Evolutionary conservation across 2,888 invertebrate species (phyloP).

Genomic region (Oegoconia quadripuncta): DNA sequence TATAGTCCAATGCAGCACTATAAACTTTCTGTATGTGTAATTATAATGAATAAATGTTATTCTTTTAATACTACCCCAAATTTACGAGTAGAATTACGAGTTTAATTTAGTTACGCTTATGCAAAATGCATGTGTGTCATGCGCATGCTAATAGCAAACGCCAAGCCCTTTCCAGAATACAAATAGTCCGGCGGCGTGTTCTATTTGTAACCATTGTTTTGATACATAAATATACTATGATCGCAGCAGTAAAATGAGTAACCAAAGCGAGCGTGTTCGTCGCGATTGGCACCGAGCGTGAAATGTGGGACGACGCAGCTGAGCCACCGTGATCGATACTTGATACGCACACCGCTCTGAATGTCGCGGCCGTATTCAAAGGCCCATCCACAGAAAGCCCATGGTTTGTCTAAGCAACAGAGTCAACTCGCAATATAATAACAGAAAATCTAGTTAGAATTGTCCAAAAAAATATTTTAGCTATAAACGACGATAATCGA

Average conservation of each 20-base stretch:
- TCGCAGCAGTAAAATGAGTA: constrained; percentile 28
- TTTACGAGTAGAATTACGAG: too few species aligned
- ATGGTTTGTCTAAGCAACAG: constrained; percentile 35
- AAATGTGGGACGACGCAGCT: constrained; percentile 68
- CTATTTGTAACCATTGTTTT: constrained; percentile 39
- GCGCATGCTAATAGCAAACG: constrained; percentile 29
- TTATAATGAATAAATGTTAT: too few species aligned
- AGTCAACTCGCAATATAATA: constrained; percentile 28
- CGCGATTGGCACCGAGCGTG: constrained; percentile 56
- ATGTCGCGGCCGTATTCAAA: constrained; percentile 57
- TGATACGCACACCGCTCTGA: constrained; percentile 68
- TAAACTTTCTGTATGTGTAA: too few species aligned
- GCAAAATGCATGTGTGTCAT: constrained; percentile 17
- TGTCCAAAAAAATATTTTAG: constrained; percentile 15
- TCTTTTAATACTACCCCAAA: too few species aligned
- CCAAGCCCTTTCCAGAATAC: constrained; percentile 30
- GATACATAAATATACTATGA: constrained; percentile 35
- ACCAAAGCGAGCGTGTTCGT: constrained; percentile 42
- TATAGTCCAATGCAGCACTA: too few species aligned
- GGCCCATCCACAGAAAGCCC: constrained; percentile 35
- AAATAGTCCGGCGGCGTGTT: constrained; percentile 29
- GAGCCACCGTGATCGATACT: constrained; percentile 70
- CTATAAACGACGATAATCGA: constrained; percentile 30
- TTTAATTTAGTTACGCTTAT: not conserved
- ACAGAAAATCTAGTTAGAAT: constrained; percentile 15